Evolutionary conservation across 2,888 invertebrate genomes (phyloP).

Genomic region (Prosapia bicincta): DNA sequence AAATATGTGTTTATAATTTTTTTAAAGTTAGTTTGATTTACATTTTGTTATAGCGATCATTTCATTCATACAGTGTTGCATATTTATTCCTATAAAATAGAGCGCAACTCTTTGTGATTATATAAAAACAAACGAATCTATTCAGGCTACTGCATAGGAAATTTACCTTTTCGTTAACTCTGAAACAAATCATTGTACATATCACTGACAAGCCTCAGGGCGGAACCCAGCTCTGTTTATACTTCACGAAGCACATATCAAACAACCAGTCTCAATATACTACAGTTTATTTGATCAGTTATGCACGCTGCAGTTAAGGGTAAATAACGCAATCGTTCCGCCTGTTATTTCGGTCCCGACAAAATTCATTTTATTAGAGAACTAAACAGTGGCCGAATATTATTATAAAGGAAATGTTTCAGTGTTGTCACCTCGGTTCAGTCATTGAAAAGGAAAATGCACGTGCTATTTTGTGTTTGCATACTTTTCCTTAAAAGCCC

Average conservation of each 20-base stretch:
- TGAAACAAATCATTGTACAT: not conserved
- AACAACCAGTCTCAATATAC: not conserved
- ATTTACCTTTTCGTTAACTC: no score
- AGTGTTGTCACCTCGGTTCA: not conserved
- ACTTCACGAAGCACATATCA: not conserved
- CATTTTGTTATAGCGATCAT: no score
- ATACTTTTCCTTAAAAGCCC: conserved; percentile 17
- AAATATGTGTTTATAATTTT: no score
- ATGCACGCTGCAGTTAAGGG: not conserved
- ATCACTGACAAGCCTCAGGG: not conserved
- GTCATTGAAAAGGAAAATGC: not conserved
- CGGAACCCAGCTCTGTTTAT: not conserved
- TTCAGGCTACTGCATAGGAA: no score
- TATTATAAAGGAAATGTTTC: not conserved
- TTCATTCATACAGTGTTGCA: no score
- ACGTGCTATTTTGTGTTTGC: conserved; percentile 10
- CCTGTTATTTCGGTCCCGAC: not conserved
- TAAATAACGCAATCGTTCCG: not conserved
- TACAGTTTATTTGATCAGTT: not conserved
- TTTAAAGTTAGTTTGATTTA: no score
- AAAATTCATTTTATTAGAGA: not conserved
- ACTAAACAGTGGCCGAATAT: no score
- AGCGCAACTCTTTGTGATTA: no score
- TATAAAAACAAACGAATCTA: no score
- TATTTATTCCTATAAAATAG: no score